Evolutionary conservation across 2,797 vertebrate species (phyloP), one percentile per base, ranked within the genome.

Genomic region (Sebastes taczanowskii): DNA sequence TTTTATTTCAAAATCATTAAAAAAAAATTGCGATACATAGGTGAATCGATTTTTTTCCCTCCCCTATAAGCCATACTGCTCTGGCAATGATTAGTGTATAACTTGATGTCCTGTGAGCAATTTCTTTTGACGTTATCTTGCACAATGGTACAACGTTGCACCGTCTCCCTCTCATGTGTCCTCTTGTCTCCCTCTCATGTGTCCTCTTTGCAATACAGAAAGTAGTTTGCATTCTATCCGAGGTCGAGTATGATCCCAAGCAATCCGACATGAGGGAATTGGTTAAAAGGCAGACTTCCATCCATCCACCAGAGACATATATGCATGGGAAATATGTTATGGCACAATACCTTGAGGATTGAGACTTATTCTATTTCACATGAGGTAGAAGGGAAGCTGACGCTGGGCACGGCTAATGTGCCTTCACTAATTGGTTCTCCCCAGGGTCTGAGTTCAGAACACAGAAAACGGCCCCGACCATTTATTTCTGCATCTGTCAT

Each of bases 361-460:
- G n/a, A 78, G 69, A 74, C 68, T 74, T 78, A 66, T 61, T 82
- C 58, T 25, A 20, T 79, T 82, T 77, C 83, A 88, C 70, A 78
- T 74, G 78, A 71, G 35, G 81, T 71, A 55, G 42, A 86, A 60
- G 68, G 67, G 77, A 74, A 56, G 86, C 82, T 83, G 83, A 87
- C 1, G 71, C 74, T 71, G n/a, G 34, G 78, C 82, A 82, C 66
- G 52, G 85, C 76, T 88, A 89, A 90, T 90, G 88, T 87, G 84
- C 79, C 89, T 82, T 86, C 83, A 90, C 88, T 92, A 93, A 94
- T 85, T 88, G 82, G 68, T 77, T 72, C 78, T 84, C 87, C 85
- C 80, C 29, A 49, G 77, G 79, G 84, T 61, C 60, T 13, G 25
- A 77, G 80, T 79, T 92, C 79, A 82, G 71, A 91, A 82, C 76